Conservation (phyloP, 2,797 vertebrate species). For the Enteromius mattozi region DNA sequence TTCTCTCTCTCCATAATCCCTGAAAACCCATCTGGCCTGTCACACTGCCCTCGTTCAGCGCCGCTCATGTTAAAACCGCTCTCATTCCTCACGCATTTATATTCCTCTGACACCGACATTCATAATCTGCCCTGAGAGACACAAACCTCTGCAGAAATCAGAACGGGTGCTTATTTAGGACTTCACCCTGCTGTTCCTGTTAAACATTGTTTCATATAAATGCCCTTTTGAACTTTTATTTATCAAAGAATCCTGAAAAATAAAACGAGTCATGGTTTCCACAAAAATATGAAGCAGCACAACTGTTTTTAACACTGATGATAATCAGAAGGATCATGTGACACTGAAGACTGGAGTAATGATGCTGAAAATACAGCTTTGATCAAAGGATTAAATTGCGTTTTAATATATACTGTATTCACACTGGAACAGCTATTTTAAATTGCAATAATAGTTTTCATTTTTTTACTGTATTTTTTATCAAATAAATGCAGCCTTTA, state of each 20-base stretch:
- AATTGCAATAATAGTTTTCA: not conserved
- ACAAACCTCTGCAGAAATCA: not conserved
- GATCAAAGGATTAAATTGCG: not conserved
- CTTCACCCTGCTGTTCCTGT: not conserved
- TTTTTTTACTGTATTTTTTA: not conserved
- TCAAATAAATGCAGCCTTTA: not conserved
- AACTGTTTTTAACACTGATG: not conserved
- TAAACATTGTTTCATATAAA: not conserved
- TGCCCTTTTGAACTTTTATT: not conserved
- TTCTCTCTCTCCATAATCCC: conserved; percentile 4
- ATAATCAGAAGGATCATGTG: not conserved
- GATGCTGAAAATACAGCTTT: not conserved
- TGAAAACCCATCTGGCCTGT: conserved; percentile 36
- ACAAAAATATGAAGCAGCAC: not conserved
- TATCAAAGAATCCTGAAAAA: not conserved
- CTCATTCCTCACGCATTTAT: not conserved
- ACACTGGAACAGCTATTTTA: not conserved
- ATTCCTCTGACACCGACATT: not conserved
- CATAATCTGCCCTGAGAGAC: not conserved
- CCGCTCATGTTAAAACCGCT: not conserved
- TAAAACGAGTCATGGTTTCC: too few species aligned
- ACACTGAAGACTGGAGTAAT: not conserved
- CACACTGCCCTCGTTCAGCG: conserved; percentile 39
- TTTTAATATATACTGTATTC: accelerated
- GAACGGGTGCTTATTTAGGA: not conserved